These are phyloP conservation scores for Cantharis lateralis DNA, from an alignment of 2,888 invertebrate genomes.

Conservation along the genomic window DNA sequence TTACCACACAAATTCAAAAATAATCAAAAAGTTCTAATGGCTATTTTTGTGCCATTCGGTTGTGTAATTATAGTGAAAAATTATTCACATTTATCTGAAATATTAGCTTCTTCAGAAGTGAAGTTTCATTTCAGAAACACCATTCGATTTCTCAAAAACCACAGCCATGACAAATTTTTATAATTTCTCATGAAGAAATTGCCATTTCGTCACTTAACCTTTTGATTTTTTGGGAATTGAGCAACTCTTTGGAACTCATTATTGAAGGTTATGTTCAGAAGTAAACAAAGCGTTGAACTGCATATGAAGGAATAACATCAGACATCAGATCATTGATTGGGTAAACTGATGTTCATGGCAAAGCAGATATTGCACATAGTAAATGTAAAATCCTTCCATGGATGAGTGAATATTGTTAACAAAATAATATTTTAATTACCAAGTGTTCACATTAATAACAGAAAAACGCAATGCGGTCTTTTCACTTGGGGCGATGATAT, in stretches of 20 bases:
- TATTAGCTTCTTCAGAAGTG: neutral
- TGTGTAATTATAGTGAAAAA: neutral
- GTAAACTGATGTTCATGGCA: neutral
- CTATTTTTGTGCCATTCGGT: neutral
- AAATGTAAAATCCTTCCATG: neutral
- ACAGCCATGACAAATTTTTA: neutral
- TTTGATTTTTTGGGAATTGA: too few species aligned
- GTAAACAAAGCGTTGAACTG: too few species aligned
- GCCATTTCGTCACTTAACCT: neutral
- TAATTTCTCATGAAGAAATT: neutral
- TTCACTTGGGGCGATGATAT: slow-evolving; percentile 36
- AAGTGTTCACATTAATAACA: neutral
- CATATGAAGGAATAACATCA: neutral
- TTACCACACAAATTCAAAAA: slow-evolving; percentile 25
- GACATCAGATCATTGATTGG: too few species aligned
- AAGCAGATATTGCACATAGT: neutral
- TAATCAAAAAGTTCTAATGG: neutral
- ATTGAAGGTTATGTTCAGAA: too few species aligned
- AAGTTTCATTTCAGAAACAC: neutral
- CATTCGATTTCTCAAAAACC: neutral
- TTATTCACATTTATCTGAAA: neutral
- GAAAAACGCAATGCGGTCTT: neutral
- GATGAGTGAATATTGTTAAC: neutral
- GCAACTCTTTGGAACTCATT: too few species aligned
- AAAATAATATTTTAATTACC: neutral